A percentile compares a stretch with the other conserved stretches of the same genome.
These are phyloP conservation scores for Melinaea marsaeus DNA, from an alignment of 2,888 invertebrate species.

Conservation along the genomic window DNA sequence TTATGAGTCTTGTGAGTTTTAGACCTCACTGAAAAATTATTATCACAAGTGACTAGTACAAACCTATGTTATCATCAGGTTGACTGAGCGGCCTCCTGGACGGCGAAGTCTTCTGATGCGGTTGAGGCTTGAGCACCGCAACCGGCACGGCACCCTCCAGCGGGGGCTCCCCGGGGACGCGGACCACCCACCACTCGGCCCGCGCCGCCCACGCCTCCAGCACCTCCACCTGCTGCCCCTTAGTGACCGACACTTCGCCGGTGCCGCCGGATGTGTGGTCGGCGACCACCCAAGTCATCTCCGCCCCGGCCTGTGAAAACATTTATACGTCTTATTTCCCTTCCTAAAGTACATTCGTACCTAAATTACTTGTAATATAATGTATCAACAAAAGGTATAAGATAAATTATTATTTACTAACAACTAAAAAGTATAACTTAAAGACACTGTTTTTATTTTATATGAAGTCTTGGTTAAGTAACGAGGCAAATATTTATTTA, in stretches of 20 bases:
- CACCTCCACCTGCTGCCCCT: conserved; percentile 96
- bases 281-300: conserved; percentile 94
- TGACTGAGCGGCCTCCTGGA: conserved; percentile 65
- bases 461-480: no score
- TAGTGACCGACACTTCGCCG: conserved; percentile 89
- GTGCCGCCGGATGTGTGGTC: conserved; percentile 88
- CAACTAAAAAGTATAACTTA: no score
- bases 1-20: no score
- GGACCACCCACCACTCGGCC: conserved; percentile 84
- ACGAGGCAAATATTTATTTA: no score
- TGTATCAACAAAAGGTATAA: no score
- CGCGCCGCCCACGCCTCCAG: conserved; percentile 85
- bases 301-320: conserved; percentile 83
- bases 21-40: no score
- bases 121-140: conserved; percentile 80
- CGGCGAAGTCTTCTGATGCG: conserved; percentile 66
- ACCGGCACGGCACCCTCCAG: conserved; percentile 90
- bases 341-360: background rate
- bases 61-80: conserved; percentile 70
- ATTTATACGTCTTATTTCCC: background rate
- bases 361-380: no score
- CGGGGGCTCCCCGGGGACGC: conserved; percentile 78
- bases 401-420: no score
- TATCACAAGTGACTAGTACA: conserved; percentile 44
- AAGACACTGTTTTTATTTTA: no score